A percentile compares a stretch with the other conserved stretches of the same genome.
Evolutionary conservation across 2,888 invertebrate species (phyloP).

Genomic region (Watsonalla binaria): DNA sequence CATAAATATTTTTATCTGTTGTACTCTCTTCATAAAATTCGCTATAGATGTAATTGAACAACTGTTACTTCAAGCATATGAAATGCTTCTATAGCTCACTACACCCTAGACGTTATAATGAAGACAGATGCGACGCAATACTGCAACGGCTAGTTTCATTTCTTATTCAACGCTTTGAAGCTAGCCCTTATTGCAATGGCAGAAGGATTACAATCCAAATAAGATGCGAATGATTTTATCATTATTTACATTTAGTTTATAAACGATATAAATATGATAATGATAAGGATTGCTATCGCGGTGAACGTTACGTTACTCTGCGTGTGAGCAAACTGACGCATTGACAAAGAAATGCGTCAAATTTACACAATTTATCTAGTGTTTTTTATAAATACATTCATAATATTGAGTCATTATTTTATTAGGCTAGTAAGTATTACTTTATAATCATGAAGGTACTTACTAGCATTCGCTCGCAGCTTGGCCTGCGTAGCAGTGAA

Average conservation of each 20-base stretch:
- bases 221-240: constrained; percentile 37
- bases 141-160: constrained; percentile 15
- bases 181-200: constrained; percentile 15
- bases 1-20: too few species aligned
- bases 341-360: not conserved
- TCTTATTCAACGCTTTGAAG: constrained; percentile 8
- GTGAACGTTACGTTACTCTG: constrained; percentile 4
- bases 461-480: too few species aligned
- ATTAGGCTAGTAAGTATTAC: too few species aligned
- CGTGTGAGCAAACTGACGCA: not conserved
- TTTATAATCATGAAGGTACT: too few species aligned
- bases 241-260: constrained; percentile 45
- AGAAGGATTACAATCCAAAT: constrained; percentile 28
- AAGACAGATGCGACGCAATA: constrained; percentile 24
- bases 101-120: constrained; percentile 26
- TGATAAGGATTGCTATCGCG: constrained; percentile 46
- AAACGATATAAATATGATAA: constrained; percentile 58
- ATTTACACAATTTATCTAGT: not conserved
- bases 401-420: too few species aligned
- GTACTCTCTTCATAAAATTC: too few species aligned
- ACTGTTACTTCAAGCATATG: too few species aligned
- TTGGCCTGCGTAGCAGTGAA: too few species aligned
- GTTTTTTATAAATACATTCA: too few species aligned
- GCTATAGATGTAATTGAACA: too few species aligned
- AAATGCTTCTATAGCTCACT: constrained; percentile 6